phyloP scores from a whole-genome alignment of 2,888 invertebrate genomes.

The Spodoptera littoralis region DNA sequence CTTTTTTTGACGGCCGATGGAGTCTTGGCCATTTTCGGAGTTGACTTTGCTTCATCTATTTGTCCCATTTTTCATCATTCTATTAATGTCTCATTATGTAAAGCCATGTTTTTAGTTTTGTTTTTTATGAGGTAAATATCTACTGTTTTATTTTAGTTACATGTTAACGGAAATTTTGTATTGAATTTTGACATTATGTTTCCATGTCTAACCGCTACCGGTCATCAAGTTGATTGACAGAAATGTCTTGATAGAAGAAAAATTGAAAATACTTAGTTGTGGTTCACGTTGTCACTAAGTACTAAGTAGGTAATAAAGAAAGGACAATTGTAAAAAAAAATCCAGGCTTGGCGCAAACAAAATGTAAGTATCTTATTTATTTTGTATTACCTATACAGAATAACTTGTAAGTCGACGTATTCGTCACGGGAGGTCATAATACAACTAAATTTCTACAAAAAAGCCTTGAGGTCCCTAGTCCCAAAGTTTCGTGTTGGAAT shows the following conservation, averaged over 20 bases:
- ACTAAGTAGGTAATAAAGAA: too few relatives aligned
- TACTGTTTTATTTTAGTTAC: constrained; percentile 12
- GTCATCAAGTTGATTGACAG: constrained; percentile 28
- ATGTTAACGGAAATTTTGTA: constrained; percentile 20
- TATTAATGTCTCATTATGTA: neutral
- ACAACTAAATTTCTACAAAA: too few relatives aligned
- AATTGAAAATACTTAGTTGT: too few relatives aligned
- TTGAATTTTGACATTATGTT: constrained; percentile 16
- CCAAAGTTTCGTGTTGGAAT: too few relatives aligned
- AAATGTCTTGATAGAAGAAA: constrained; percentile 8
- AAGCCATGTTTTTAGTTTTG: constrained; percentile 19
- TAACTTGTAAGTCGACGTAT: too few relatives aligned
- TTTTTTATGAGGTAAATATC: neutral
- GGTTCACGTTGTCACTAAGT: too few relatives aligned
- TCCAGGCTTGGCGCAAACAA: too few relatives aligned
- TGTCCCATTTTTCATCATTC: constrained; percentile 61
- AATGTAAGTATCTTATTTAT: too few relatives aligned
- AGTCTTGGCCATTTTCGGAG: constrained; percentile 61
- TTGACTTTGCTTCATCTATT: constrained; percentile 55
- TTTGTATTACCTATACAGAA: too few relatives aligned
- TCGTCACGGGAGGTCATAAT: too few relatives aligned
- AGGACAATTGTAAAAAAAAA: too few relatives aligned
- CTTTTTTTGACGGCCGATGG: constrained; percentile 54
- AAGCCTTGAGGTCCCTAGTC: too few relatives aligned
- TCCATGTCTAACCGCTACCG: neutral